Conservation (phyloP, 2,888 invertebrate genomes). For the Parasteatoda lunata region DNA sequence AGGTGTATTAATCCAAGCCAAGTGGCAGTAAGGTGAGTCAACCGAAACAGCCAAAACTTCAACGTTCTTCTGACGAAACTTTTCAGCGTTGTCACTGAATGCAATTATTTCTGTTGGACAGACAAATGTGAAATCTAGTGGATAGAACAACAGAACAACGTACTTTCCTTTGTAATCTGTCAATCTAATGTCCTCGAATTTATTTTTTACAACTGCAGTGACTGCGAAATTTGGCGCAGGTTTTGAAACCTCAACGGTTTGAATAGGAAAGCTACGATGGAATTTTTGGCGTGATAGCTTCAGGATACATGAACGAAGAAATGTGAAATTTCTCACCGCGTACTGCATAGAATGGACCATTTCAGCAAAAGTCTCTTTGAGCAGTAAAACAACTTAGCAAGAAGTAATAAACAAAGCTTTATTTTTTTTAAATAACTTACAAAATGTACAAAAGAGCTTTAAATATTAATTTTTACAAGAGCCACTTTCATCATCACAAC, state of each 20-base stretch:
- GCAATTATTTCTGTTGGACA: constrained; percentile 97
- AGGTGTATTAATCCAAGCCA: constrained; percentile 94
- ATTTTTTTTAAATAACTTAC: no score
- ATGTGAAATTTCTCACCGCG: no score
- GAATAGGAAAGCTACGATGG: no score
- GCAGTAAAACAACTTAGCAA: no score
- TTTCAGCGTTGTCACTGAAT: constrained; percentile 87
- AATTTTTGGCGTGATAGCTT: no score
- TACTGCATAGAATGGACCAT: no score
- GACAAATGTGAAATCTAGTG: constrained; percentile 87
- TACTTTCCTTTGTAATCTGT: constrained; percentile 1
- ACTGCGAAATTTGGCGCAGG: not conserved
- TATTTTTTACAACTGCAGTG: not conserved
- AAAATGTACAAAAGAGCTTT: no score
- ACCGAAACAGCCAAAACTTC: constrained; percentile 93
- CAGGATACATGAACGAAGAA: no score
- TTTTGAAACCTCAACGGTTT: not conserved
- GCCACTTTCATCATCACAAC: no score
- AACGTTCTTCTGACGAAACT: constrained; percentile 84
- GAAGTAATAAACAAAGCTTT: no score
- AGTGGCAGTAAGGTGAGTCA: constrained; percentile 96
- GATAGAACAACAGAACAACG: constrained; percentile 1
- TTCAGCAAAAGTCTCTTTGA: no score
- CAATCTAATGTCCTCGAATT: not conserved
- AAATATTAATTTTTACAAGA: no score